These are phyloP conservation scores for Paguma larvata DNA, from an alignment of 2,797 vertebrate genomes.

Conservation along the genomic window DNA sequence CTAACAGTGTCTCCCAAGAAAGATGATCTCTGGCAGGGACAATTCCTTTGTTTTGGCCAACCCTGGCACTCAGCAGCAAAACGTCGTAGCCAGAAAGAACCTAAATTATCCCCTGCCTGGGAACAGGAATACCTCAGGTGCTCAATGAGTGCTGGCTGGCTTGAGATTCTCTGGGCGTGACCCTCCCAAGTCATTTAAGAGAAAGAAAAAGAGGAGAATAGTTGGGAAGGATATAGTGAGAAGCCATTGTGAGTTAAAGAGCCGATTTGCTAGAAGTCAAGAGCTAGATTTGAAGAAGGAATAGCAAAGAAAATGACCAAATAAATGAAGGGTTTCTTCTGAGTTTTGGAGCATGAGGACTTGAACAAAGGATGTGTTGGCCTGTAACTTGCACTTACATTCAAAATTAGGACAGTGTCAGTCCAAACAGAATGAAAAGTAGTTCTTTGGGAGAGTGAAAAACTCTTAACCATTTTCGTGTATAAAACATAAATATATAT, in stretches of 20 bases:
- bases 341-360: background rate
- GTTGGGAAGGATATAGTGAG: background rate
- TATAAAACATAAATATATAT: background rate
- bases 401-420: background rate
- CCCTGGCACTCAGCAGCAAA: background rate
- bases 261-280: background rate
- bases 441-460: background rate
- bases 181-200: background rate
- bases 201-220: background rate
- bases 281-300: background rate
- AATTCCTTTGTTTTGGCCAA: conserved; percentile 28
- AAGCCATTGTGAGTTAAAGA: background rate
- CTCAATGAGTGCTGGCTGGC: background rate
- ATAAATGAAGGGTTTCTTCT: background rate
- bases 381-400: background rate
- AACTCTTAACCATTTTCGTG: background rate
- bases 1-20: conserved; percentile 26
- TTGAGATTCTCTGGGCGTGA: background rate
- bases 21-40: background rate
- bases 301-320: background rate
- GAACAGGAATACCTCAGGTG: background rate
- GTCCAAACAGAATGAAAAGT: background rate
- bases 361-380: background rate
- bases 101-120: background rate
- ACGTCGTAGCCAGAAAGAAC: background rate